Evolutionary conservation across 2,113 vertebrate genomes (phyloP).

Genomic region (Hoplias malabaricus): DNA sequence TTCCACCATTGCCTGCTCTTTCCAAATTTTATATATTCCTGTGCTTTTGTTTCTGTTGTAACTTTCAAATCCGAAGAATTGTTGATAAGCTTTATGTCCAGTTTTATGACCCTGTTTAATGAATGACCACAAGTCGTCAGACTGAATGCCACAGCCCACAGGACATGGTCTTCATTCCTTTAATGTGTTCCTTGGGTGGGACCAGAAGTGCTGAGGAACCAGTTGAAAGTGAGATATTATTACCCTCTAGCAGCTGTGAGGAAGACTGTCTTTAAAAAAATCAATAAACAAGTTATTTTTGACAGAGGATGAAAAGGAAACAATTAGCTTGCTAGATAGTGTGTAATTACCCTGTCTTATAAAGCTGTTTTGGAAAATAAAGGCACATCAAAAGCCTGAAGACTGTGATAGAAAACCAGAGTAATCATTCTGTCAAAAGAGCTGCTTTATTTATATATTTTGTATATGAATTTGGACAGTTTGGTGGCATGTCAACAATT

Average conservation of each 20-base stretch:
- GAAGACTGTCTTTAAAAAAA: constrained; percentile 8
- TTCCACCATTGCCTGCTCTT: too few species aligned
- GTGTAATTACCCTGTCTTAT: background rate
- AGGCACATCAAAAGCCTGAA: background rate
- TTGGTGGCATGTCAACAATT: background rate
- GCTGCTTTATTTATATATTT: background rate
- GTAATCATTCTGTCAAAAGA: background rate
- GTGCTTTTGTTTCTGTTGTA: too few species aligned
- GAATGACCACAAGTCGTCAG: background rate
- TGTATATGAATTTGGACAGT: background rate
- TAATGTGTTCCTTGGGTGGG: constrained; percentile 38
- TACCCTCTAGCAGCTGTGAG: constrained; percentile 45
- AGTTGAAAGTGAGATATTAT: constrained; percentile 51
- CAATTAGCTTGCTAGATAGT: background rate
- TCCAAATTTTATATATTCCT: too few species aligned
- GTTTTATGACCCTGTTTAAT: background rate
- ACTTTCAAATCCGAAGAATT: background rate
- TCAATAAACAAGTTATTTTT: background rate
- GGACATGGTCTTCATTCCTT: constrained; percentile 24
- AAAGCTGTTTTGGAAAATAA: background rate
- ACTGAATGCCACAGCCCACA: background rate
- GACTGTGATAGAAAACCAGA: background rate
- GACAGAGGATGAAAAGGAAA: background rate
- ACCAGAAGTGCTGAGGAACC: constrained; percentile 23
- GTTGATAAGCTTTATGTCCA: background rate